These are phyloP conservation scores for Cryptocephalus moraei DNA, from an alignment of 2,888 invertebrate genomes.

Conservation along the genomic window DNA sequence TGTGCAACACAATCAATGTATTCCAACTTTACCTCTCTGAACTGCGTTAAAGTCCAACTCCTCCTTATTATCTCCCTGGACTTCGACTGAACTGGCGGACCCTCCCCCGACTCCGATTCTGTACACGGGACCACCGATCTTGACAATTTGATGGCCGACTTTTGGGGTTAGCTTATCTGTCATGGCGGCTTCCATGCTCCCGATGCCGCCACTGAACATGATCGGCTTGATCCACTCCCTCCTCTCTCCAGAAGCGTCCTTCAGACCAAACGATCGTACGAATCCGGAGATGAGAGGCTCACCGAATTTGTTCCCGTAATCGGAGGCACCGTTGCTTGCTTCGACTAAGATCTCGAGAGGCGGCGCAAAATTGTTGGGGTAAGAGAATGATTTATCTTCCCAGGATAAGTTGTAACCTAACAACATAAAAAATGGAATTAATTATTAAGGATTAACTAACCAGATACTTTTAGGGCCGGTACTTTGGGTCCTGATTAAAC, in stretches of 20 bases:
- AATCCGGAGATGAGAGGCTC: conserved; percentile 92
- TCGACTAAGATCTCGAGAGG: conserved; percentile 86
- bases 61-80: conserved; percentile 79
- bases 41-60: conserved; percentile 94
- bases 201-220: conserved; percentile 90
- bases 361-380: conserved; percentile 83
- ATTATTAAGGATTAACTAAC: background rate
- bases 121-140: conserved; percentile 95
- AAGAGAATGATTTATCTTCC: conserved; percentile 65
- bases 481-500: no score
- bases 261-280: conserved; percentile 79
- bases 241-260: conserved; percentile 47
- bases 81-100: conserved; percentile 92
- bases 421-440: conserved; percentile 3
- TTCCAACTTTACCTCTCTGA: conserved; percentile 53
- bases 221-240: conserved; percentile 97
- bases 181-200: conserved; percentile 77
- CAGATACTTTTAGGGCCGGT: no score
- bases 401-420: conserved; percentile 76
- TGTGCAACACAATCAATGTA: no score
- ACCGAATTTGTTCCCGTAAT: conserved; percentile 98
- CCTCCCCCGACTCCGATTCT: conserved; percentile 98
- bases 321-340: conserved; percentile 96
- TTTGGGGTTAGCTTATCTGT: conserved; percentile 65
- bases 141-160: conserved; percentile 83